A percentile compares a stretch with the other conserved stretches of the same genome.
Conservation (phyloP, 2,113 vertebrate genomes). For the Lontra canadensis region DNA sequence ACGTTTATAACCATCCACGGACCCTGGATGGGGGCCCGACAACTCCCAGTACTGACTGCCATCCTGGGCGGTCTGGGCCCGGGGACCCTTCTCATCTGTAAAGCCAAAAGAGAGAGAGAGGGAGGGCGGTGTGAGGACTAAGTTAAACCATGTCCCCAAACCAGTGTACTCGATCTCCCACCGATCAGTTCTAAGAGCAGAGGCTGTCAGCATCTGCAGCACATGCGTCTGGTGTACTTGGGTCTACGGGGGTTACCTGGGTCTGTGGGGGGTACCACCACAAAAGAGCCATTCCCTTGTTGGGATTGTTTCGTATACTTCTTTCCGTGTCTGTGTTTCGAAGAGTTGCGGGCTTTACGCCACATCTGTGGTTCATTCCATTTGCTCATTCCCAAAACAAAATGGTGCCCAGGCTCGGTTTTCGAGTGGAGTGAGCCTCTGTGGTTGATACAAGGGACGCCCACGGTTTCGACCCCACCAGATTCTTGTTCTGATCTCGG, state of each 20-base stretch:
- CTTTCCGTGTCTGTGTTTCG: not conserved
- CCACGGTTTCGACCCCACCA: not conserved
- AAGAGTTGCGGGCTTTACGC: not conserved
- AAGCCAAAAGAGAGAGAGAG: too few relatives aligned
- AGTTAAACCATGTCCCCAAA: not conserved
- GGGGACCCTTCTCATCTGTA: not conserved
- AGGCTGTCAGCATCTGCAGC: not conserved
- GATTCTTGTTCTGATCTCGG: not conserved
- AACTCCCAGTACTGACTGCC: fast-evolving
- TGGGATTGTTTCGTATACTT: not conserved
- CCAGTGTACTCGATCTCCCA: fast-evolving
- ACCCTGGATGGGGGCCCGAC: not conserved
- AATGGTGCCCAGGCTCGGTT: fast-evolving
- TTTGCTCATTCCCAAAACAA: not conserved
- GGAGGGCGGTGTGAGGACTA: not conserved
- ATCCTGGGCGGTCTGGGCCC: fast-evolving
- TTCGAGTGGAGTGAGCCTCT: not conserved
- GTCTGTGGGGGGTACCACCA: too few relatives aligned
- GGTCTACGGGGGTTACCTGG: too few relatives aligned
- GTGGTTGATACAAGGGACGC: fast-evolving
- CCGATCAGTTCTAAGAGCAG: not conserved
- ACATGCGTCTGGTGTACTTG: too few relatives aligned
- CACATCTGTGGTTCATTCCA: not conserved
- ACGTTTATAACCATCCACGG: not conserved
- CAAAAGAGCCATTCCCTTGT: not conserved